Evolutionary conservation across 1,140 invertebrate species (phyloP), one percentile per base, ranked within the genome.

Genomic region (Cyrtorhinus lividipennis): DNA sequence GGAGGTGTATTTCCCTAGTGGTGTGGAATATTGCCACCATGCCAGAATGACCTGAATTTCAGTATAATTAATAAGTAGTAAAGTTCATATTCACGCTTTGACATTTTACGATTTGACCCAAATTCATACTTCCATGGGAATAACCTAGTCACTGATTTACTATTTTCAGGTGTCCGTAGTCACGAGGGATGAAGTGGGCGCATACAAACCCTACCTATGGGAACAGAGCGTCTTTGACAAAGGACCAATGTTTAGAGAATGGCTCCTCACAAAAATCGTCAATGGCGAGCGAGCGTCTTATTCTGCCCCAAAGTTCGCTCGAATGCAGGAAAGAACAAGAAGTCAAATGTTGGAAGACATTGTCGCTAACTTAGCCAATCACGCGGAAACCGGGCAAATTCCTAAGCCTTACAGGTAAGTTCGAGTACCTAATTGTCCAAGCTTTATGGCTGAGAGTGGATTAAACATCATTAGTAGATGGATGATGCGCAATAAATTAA

Each of bases 231-330:
- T 66, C 15, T 66, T 66, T 44, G 65, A 92, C 72, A 95, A 92
- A 80, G 92, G 92, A 26, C 82, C 88, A 53, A 86, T 88, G 78
- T 88, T 84, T 72, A 83, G 90, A 25, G 93, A 98, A 73, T 98
- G 95, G 88, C 78, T 98, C 20, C 78, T 98, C 2, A 96, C 95
- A 1, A 98, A 98, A 76, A 90, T 98, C 56, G 93, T 98, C 0
- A 98, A 98, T 70, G 95, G 94, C 0, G 95, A 98, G 73, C 79
- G 93, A 63, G 94, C 95, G 0, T 93, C 90, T 64, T 97, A 97
- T 71, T 96, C 92, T 12, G 92, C 95, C 2, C 91, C 93, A 0
- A 95, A 97, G 74, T 98, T 98, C 73, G 92, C 93, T 0, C 81
- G 92, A 64, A 92, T 98, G 85, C 88, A 95, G 72, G 92, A 95